Base-by-base conservation (phyloP, 2,797 vertebrate species). In the Sylvia borin region DNA sequence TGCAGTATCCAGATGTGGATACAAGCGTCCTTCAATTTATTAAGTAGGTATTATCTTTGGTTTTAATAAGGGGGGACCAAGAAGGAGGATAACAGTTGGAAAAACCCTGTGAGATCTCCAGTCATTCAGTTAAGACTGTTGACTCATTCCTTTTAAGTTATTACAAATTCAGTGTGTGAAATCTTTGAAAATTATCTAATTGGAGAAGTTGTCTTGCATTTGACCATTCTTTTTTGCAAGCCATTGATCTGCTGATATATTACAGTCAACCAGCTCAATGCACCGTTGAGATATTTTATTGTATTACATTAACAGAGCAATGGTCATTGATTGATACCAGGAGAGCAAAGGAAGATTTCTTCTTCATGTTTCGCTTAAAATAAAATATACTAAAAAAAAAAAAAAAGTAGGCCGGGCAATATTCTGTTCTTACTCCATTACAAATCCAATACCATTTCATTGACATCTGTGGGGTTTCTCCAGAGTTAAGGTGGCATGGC, bases 201-300 rank as follows among this genome's bases (percentile, higher is more conserved):
- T 95, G 95, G 38, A 88, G 91, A 88, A 83, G 57, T 92, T 95
- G 78, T 88, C 96, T 92, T 71, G 43, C 81, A 72, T 93, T 93
- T 92, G 91, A 71, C 81, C 76, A 92, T 97, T 97, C 90, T 91
- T 91, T 95, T 96, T 87, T 94, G 85, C 85, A 94, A 83, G 55
- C 65, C 94, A 96, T 96, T 96, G 96, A 95, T 96, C 91, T 93
- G 71, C 85, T 97, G 97, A 96, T 96, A 84, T 94, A 97, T 97
- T 95, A 34, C 93, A 94, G 83, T 94, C 95, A 95, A 88, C 31
- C 87, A 75, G 89, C 38, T 96, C 89, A 94, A 94, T 95, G 91
- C 88, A 86, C 73, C 7, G 0, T 90, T 95, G 92, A 96, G 91
- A 91, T 93, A 94, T 95, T 97, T 96, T 96, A 97, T 96, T 93